These are phyloP conservation scores for Syngnathus scovelli DNA, from an alignment of 2,113 vertebrate species.

Conservation along the genomic window DNA sequence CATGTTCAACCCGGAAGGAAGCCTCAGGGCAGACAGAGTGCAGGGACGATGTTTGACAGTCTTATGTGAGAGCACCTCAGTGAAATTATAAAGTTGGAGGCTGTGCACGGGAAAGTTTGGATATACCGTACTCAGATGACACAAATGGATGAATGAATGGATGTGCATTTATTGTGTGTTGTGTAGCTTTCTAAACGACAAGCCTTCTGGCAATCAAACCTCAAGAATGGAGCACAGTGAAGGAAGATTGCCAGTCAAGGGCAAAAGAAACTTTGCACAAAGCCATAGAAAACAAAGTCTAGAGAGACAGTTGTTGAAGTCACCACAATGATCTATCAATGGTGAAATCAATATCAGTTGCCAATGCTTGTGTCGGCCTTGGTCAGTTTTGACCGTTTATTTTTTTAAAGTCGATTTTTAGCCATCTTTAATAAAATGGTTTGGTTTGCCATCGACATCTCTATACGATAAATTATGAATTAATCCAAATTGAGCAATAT, in stretches of 20 bases:
- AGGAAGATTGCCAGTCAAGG: conserved; percentile 68
- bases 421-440: not conserved
- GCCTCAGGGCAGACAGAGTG: not conserved
- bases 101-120: not conserved
- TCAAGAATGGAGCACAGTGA: conserved; percentile 71
- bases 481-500: not conserved
- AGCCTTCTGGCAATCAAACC: conserved; percentile 65
- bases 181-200: not conserved
- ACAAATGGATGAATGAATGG: not conserved
- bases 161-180: not conserved
- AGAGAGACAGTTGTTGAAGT: not conserved
- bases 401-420: not conserved
- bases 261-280: conserved; percentile 50
- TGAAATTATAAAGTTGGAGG: not conserved
- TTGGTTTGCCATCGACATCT: not conserved
- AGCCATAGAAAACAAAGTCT: not conserved
- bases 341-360: not conserved
- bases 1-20: not conserved
- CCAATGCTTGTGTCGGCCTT: not conserved
- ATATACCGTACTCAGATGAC: not conserved
- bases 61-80: not conserved
- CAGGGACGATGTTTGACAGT: not conserved
- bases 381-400: not conserved
- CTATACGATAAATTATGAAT: not conserved
- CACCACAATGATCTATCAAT: not conserved